Percentiles rank a stretch among this genome's conserved stretches.
phyloP scores from a whole-genome alignment of 2,888 invertebrate species.

The Choreutis nemorana region DNA sequence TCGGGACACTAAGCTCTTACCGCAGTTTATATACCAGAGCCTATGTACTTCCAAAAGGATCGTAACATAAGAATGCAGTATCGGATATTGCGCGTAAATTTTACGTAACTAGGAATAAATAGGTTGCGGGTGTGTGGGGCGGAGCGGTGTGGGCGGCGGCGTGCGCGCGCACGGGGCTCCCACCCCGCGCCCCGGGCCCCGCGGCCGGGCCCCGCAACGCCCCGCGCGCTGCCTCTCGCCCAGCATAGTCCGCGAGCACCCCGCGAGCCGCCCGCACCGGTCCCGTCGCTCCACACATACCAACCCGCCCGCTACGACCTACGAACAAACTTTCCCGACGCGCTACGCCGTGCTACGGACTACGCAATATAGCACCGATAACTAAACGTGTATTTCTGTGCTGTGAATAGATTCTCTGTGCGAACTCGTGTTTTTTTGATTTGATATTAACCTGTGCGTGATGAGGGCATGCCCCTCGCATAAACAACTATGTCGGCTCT shows the following conservation, averaged over 20 bases:
- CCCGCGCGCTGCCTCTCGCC: slow-evolving; percentile 23
- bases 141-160: slow-evolving; percentile 54
- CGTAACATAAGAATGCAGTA: slow-evolving; percentile 58
- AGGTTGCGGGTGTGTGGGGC: slow-evolving; percentile 65
- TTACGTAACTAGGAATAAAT: slow-evolving; percentile 68
- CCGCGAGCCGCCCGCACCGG: slow-evolving; percentile 53
- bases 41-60: too few species aligned
- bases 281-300: slow-evolving; percentile 26
- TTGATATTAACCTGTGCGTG: slow-evolving; percentile 42
- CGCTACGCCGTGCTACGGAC: slow-evolving; percentile 33
- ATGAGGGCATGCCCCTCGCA: slow-evolving; percentile 44
- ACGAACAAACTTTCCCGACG: slow-evolving; percentile 54
- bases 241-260: slow-evolving; percentile 54
- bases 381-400: slow-evolving; percentile 36
- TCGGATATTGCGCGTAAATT: slow-evolving; percentile 65
- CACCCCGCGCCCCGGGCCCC: slow-evolving; percentile 16
- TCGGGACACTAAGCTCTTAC: too few species aligned
- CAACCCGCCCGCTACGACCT: slow-evolving; percentile 29
- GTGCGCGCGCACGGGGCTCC: slow-evolving; percentile 36
- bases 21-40: not conserved
- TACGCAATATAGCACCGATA: slow-evolving; percentile 5
- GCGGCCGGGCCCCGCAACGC: slow-evolving; percentile 13
- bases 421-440: slow-evolving; percentile 31
- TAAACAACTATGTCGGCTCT: slow-evolving; percentile 67
- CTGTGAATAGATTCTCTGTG: slow-evolving; percentile 29